These are phyloP conservation scores for Meteorus cinctellus DNA, from an alignment of 2,888 invertebrate genomes.

Conservation along the genomic window DNA sequence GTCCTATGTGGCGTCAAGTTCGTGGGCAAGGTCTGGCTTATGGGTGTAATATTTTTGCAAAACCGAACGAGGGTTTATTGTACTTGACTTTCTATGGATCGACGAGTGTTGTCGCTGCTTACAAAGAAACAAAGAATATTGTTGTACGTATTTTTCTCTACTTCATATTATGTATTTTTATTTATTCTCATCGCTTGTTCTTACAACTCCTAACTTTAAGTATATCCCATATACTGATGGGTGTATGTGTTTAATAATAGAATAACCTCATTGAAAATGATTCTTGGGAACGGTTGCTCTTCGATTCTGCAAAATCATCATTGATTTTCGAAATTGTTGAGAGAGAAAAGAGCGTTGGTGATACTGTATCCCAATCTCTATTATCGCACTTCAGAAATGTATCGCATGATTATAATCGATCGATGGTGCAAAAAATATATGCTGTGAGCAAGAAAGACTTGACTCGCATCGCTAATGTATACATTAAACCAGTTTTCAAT, in stretches of 20 bases:
- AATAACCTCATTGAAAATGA: slow-evolving; percentile 78
- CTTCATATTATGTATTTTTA: neutral
- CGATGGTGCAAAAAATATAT: slow-evolving; percentile 79
- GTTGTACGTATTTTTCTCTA: slow-evolving; percentile 75
- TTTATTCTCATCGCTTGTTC: slow-evolving; percentile 11
- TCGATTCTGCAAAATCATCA: slow-evolving; percentile 89
- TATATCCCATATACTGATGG: slow-evolving; percentile 6
- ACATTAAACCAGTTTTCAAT: slow-evolving; percentile 82
- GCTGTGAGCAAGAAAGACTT: slow-evolving; percentile 80
- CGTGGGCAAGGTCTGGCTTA: slow-evolving; percentile 91
- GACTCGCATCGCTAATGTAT: slow-evolving; percentile 81
- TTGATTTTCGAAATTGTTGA: slow-evolving; percentile 91
- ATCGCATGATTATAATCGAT: slow-evolving; percentile 81
- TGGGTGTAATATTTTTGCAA: slow-evolving; percentile 80
- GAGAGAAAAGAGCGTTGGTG: slow-evolving; percentile 85
- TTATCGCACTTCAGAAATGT: slow-evolving; percentile 82
- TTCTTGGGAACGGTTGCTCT: slow-evolving; percentile 82
- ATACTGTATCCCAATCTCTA: slow-evolving; percentile 83
- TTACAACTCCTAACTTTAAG: neutral
- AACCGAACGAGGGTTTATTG: slow-evolving; percentile 81
- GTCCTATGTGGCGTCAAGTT: slow-evolving; percentile 91
- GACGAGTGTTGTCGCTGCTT: slow-evolving; percentile 86
- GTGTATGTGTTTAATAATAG: slow-evolving; percentile 67
- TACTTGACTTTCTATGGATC: slow-evolving; percentile 84
- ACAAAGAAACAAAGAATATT: slow-evolving; percentile 84